Base-by-base conservation (phyloP, 2,797 vertebrate species). In the Prunella strophiata region DNA sequence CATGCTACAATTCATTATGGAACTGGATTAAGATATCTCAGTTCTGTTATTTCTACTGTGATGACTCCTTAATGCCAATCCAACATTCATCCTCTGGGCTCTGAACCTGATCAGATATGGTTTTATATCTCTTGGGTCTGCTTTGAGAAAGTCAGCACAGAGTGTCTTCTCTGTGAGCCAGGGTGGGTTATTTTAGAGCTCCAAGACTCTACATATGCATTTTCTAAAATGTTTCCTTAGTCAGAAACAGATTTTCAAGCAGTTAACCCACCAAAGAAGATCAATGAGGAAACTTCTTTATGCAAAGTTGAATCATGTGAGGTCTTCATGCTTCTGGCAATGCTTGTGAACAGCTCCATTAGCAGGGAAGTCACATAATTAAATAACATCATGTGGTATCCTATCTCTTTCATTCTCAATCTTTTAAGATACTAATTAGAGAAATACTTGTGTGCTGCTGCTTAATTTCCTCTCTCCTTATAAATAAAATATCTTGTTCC, bases 261-360 rank as follows among this genome's bases (percentile, higher is more conserved):
- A 67, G 50, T 92, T 94, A 94, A 96, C 96, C 91, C 96, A 96
- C 94, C 95, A 96, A 91, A 93, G 96, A 77, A 97, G 96, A 96
- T 97, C 95, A 97, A 76, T 96, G 93, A 88, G 71, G 52, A 84
- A 91, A 78, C 50, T 91, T 92, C 71, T 91, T 76, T 51, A 36
- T 71, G 84, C 62, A 79, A 70, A 96, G 82, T 57, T 95, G 88
- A 96, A 92, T 97, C 95, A 85, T 92, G 89, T 93, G 93, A 95
- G 32, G 79, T 83, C 84, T 93, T 94, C 67, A 50, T 87, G 93
- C 79, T 95, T 66, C 93, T 96, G 95, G 93, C 90, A 96, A 76
- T 95, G 89, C 94, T 82, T 95, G 84, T 83, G 79, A 96, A 86
- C 47, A 85, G 67, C 65, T 96, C 51, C 74, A 89, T 97, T 96